phyloP scores from a whole-genome alignment of 2,888 invertebrate species.

The Ariolimax columbianus region DNA sequence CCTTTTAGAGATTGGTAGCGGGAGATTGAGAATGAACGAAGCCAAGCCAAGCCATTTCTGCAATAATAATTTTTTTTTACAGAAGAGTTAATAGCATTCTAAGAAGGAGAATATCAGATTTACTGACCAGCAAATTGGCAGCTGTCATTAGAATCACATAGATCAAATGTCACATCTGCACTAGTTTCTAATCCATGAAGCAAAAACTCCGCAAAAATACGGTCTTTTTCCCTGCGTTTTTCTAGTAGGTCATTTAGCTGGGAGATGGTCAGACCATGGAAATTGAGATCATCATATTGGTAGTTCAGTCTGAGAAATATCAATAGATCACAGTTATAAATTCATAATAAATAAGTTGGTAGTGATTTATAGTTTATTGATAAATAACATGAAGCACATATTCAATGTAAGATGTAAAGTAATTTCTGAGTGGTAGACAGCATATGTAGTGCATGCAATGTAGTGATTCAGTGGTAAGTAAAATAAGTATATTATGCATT shows the following conservation, averaged over 20 bases:
- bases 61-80: too few relatives aligned
- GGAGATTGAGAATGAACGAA: too few relatives aligned
- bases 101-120: not conserved
- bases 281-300: conserved; percentile 59
- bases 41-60: too few relatives aligned
- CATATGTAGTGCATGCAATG: too few relatives aligned
- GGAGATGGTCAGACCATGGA: conserved; percentile 62
- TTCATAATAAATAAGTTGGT: not conserved
- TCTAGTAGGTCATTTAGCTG: conserved; percentile 55
- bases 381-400: too few relatives aligned
- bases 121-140: conserved; percentile 55
- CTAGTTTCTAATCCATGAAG: conserved; percentile 51
- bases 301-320: conserved; percentile 49
- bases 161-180: conserved; percentile 55
- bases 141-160: conserved; percentile 49
- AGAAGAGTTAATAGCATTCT: too few relatives aligned
- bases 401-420: too few relatives aligned
- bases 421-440: too few relatives aligned
- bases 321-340: not conserved
- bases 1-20: too few relatives aligned
- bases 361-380: too few relatives aligned
- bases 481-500: too few relatives aligned
- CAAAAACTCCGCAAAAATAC: conserved; percentile 58
- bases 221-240: conserved; percentile 49
- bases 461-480: too few relatives aligned